Evolutionary conservation across 2,113 vertebrate species (phyloP), one percentile per base, ranked within the genome.

Genomic region (Forbesichthys papilliferus): DNA sequence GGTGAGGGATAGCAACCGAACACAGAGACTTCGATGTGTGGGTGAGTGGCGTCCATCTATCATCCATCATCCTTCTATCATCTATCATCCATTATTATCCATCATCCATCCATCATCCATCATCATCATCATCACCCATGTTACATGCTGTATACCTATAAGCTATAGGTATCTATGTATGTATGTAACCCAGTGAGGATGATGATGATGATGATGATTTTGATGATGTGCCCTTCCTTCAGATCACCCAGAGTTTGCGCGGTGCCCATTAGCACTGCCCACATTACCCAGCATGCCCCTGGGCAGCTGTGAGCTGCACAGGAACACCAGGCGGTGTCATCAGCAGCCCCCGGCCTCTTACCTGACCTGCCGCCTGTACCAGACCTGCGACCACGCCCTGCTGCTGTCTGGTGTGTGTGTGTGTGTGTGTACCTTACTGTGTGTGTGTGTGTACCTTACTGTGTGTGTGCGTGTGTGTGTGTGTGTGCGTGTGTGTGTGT

Each of bases 361-460:
- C 66, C 90, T 90, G 11, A 93, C 92, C 75, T 94, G 93, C 42
- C 91, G 92, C 3, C 91, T 94, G 46, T 94, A 94, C 83, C 93
- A 94, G 88, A 94, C 93, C 33, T 94, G 93, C 9, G 93, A 94
- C 75, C 93, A 94, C 0, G 93, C 93, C 0, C 85, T 94, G 52
- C 88, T 93, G 48, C 79, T 94, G 56, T 92, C 93, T 84, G 93
- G 93, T 94, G 66, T 61, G 9, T 3, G 10, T 14, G 11, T 42
- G 27, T 9, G 9, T 49, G 48, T 64, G 13, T 11, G 11, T 16
- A 48, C 14, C 7, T 49, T 7, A 49, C 5, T 64, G 46, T 64
- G 47, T 49, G 46, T 4, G 14, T 47, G 1, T 61, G 60, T 5
- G 3, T n/a, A 48, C 14, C 7, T 49, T 7, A 49, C 5, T 64